A percentile compares a stretch with the other conserved stretches of the same genome.
phyloP scores from a whole-genome alignment of 2,888 invertebrate species.

The Amiota mariae region DNA sequence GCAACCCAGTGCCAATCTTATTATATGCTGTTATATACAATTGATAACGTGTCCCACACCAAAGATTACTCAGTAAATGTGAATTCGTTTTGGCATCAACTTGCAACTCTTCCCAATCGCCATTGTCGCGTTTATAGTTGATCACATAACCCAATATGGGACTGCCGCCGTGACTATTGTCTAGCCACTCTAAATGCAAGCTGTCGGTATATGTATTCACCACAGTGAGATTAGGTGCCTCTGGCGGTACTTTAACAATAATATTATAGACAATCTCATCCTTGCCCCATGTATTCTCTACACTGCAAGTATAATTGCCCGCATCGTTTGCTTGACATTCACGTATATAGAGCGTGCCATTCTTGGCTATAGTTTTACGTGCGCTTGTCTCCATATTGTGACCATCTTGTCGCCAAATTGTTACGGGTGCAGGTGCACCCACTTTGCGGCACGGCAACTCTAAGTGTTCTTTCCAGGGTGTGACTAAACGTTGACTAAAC shows the following conservation, averaged over 20 bases:
- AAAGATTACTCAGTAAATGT: constrained; percentile 85
- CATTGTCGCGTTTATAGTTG: constrained; percentile 91
- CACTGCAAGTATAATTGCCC: constrained; percentile 91
- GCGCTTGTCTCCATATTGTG: constrained; percentile 82
- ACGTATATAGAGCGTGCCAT: constrained; percentile 84
- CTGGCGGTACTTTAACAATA: constrained; percentile 86
- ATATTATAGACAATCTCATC: constrained; percentile 86
- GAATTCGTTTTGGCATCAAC: constrained; percentile 87
- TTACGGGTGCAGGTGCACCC: constrained; percentile 85
- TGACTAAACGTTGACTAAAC: constrained; percentile 85
- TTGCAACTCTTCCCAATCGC: constrained; percentile 93
- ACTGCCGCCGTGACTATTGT: constrained; percentile 87
- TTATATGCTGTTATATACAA: constrained; percentile 93
- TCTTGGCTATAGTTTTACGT: constrained; percentile 79
- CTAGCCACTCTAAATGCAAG: constrained; percentile 86
- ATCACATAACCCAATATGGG: constrained; percentile 89
- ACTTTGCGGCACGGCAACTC: constrained; percentile 88
- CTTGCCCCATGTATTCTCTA: constrained; percentile 87
- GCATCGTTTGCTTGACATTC: constrained; percentile 86
- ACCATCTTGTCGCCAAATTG: constrained; percentile 86
- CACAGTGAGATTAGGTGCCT: constrained; percentile 86
- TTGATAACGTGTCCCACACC: constrained; percentile 92
- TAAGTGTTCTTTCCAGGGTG: constrained; percentile 91
- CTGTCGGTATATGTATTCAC: constrained; percentile 88
- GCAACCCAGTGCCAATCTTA: constrained; percentile 90